Percentiles rank a stretch among this genome's conserved stretches.
phyloP scores from a whole-genome alignment of 2,888 invertebrate species.

The Caenorhabditis afra region DNA sequence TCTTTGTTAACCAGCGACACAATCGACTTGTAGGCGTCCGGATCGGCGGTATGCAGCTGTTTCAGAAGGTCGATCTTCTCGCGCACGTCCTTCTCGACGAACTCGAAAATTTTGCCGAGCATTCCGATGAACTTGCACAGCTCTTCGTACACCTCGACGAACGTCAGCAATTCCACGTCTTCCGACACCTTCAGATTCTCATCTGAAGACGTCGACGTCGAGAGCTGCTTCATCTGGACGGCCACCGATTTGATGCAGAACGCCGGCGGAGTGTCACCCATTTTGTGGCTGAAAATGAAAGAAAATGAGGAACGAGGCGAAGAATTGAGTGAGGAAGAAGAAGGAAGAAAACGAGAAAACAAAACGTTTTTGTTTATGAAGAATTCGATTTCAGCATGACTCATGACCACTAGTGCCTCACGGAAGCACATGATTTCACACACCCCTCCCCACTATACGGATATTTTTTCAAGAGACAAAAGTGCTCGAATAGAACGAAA shows the following conservation, averaged over 20 bases:
- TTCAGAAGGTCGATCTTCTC: conserved; percentile 55
- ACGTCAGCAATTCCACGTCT: conserved; percentile 53
- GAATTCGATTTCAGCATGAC: not conserved
- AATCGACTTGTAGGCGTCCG: conserved; percentile 47
- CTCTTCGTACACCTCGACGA: conserved; percentile 53
- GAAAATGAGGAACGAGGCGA: too few relatives aligned
- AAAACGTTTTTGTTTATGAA: not conserved
- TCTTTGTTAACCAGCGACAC: conserved; percentile 18
- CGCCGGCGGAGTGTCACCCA: conserved; percentile 11
- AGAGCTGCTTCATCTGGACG: conserved; percentile 44
- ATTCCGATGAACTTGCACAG: conserved; percentile 61
- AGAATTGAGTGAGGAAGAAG: too few relatives aligned
- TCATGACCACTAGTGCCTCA: too few relatives aligned
- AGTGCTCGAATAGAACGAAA: too few relatives aligned
- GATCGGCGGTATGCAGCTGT: conserved; percentile 44
- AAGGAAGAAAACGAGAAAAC: not conserved
- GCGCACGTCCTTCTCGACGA: conserved; percentile 62
- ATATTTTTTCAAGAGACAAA: too few relatives aligned
- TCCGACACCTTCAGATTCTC: conserved; percentile 15
- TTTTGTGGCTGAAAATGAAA: conserved; percentile 1
- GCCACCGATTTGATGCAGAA: conserved; percentile 59
- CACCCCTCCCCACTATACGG: too few relatives aligned
- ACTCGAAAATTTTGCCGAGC: conserved; percentile 69
- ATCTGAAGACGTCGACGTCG: not conserved
- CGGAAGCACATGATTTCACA: too few relatives aligned